Evolutionary conservation across 2,113 vertebrate species (phyloP), one percentile per base, ranked within the genome.

Genomic region (Neotragus moschatus): DNA sequence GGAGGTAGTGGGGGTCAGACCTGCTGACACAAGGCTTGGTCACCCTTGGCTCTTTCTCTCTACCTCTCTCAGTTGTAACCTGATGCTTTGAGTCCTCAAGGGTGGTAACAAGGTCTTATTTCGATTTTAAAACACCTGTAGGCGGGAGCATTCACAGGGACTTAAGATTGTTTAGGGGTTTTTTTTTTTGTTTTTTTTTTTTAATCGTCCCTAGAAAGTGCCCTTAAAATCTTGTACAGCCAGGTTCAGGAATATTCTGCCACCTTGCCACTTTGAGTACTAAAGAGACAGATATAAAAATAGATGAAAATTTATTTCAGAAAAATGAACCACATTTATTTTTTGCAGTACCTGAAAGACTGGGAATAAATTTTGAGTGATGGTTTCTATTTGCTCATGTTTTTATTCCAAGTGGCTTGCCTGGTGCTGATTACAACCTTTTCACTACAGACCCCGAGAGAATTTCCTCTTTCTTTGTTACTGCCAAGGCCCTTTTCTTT

Each of bases 291-390:
- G 43, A 56, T 51, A 70, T 14, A 28, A 96, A 58, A 77, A 92
- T 75, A 92, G 51, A 80, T 80, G 82, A 93, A 94, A 96, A 91
- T 60, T 92, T 91, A 89, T 80, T 95, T 90, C 84, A 96, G 79
- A 94, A 96, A 97, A 97, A 97, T 84, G 91, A 96, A 33, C 77
- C 53, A 80, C 86, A 90, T 91, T 94, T 96, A 84, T 95, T 92
- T 97, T 88, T 33, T 77, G 49, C 96, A 95, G 88, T 51, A 6
- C 28, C 80, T 93, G 36, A 95, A 93, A 81, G 82, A 91, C 47
- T 73, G 55, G 79, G 89, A 95, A 96, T 95, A 96, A 90, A 85
- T 82, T 56, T 88, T 93, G 89, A 97, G 75, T 39, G 87, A 90
- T 36, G 87, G 93, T 49, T 97, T 94, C 16, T 84, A 81, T 87